A percentile compares a stretch with the other conserved stretches of the same genome.
These are phyloP conservation scores for Mormyrus hasselquistii DNA, from an alignment of 2,797 vertebrate species.

Conservation along the genomic window DNA sequence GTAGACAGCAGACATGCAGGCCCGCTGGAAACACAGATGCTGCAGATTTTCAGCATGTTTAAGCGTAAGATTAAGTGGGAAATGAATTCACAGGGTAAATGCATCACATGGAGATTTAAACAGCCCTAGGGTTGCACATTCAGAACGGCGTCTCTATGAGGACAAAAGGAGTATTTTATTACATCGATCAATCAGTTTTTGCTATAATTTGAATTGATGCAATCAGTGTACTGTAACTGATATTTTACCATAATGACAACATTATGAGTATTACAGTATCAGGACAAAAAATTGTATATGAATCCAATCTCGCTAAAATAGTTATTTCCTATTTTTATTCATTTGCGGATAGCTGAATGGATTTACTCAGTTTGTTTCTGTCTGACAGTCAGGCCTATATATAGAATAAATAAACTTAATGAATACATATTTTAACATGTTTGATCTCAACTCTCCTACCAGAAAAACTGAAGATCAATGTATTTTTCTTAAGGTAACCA, in stretches of 20 bases:
- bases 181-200: not conserved
- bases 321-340: not conserved
- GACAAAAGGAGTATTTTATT: not conserved
- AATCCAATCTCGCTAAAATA: not conserved
- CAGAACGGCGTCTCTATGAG: too few relatives aligned
- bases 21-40: not conserved
- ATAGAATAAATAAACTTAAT: not conserved
- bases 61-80: not conserved
- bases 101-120: not conserved
- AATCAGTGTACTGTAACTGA: slow-evolving; percentile 41
- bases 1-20: not conserved
- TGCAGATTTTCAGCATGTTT: slow-evolving; percentile 9
- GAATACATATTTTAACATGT: not conserved
- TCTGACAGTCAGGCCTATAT: not conserved
- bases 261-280: slow-evolving; percentile 33
- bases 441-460: not conserved
- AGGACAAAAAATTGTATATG: not conserved
- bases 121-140: not conserved
- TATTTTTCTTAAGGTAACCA: not conserved
- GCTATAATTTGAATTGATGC: slow-evolving; percentile 29
- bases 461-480: not conserved
- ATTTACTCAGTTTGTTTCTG: not conserved
- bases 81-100: not conserved
- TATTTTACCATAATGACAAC: slow-evolving; percentile 37
- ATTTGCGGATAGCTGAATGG: not conserved